These are phyloP conservation scores for Acanthosoma haemorrhoidale DNA, from an alignment of 2,888 invertebrate genomes.

Conservation along the genomic window DNA sequence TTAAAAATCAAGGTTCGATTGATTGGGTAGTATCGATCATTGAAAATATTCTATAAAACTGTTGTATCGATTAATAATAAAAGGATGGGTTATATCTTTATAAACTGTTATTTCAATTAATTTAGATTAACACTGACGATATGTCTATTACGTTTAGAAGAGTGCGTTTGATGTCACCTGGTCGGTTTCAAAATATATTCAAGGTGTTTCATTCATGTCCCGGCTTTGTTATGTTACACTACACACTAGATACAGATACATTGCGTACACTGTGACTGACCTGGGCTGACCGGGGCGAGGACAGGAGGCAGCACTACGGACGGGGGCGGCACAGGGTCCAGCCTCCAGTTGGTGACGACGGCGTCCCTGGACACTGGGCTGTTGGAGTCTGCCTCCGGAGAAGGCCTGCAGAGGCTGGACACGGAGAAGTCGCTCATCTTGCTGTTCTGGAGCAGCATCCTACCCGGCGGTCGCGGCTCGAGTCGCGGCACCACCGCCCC, in stretches of 20 bases:
- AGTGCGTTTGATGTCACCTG: too few species aligned
- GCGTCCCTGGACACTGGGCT: conserved; percentile 40
- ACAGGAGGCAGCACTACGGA: conserved; percentile 41
- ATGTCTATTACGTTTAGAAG: too few species aligned
- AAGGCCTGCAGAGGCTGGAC: conserved; percentile 41
- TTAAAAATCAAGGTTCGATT: too few species aligned
- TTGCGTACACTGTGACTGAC: conserved; percentile 21
- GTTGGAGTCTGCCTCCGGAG: conserved; percentile 37
- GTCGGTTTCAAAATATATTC: too few species aligned
- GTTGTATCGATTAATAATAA: too few species aligned
- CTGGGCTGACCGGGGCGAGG: conserved; percentile 33
- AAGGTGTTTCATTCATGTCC: too few species aligned
- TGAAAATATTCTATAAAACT: too few species aligned
- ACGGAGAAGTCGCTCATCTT: conserved; percentile 41
- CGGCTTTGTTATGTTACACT: too few species aligned
- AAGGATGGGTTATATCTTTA: too few species aligned
- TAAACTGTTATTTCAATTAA: too few species aligned
- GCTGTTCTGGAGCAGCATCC: conserved; percentile 23
- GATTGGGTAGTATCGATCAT: too few species aligned
- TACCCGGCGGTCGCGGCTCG: background rate
- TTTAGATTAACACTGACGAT: too few species aligned
- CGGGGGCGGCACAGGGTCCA: conserved; percentile 45
- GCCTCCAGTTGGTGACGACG: conserved; percentile 43
- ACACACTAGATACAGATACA: background rate
- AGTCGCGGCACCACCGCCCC: background rate